Evolutionary conservation across 2,888 invertebrate genomes (phyloP).

Genomic region (Heteropelma amictum): DNA sequence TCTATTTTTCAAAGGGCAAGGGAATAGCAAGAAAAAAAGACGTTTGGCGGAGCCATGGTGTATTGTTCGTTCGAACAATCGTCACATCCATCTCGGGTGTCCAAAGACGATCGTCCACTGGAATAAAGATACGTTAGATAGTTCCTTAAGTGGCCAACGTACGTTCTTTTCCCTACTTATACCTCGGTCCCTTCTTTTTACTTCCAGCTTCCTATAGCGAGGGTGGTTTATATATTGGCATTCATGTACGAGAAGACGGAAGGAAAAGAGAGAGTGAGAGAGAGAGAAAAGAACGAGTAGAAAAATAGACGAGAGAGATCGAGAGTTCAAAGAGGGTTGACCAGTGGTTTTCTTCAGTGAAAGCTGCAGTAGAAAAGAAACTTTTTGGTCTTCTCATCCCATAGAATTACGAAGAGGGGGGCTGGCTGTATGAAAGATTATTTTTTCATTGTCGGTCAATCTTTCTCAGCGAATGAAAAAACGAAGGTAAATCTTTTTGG

Average conservation of each 20-base stretch:
- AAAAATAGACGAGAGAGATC: neutral
- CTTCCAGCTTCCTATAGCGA: neutral
- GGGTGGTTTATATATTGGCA: neutral
- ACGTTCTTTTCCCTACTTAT: conserved; percentile 8
- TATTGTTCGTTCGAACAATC: conserved; percentile 67
- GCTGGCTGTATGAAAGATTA: neutral
- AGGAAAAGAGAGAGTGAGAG: neutral
- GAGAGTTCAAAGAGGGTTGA: neutral
- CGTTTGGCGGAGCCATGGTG: conserved; percentile 31
- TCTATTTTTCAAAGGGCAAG: conserved; percentile 26
- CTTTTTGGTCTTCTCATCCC: neutral
- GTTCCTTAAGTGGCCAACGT: conserved; percentile 59
- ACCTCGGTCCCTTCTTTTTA: neutral
- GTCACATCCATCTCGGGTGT: conserved; percentile 63
- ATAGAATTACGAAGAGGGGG: neutral
- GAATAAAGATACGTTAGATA: conserved; percentile 67
- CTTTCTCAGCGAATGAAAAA: no score
- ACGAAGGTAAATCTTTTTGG: no score
- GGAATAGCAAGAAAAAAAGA: neutral
- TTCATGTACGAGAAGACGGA: neutral
- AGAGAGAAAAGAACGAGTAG: neutral
- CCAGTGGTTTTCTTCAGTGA: conserved; percentile 8
- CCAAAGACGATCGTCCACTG: conserved; percentile 63
- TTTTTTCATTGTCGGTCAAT: conserved; percentile 2
- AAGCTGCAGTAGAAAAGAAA: neutral